phyloP scores from a whole-genome alignment of 2,113 vertebrate genomes.

The Alces alces region DNA sequence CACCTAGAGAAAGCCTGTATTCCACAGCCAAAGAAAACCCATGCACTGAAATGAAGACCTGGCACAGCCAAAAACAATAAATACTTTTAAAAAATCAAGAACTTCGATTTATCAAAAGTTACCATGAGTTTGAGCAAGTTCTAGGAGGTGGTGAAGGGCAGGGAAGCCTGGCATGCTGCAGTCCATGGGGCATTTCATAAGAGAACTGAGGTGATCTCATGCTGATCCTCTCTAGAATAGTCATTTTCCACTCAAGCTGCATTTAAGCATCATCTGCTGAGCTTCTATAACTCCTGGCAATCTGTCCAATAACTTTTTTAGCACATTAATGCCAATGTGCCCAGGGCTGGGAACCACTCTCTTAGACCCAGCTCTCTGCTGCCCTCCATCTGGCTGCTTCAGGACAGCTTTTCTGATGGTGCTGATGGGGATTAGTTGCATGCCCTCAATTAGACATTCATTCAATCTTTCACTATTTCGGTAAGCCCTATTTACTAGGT shows the following conservation, averaged over 20 bases:
- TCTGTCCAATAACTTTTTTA: neutral
- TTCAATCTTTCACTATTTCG: neutral
- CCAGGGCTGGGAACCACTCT: neutral
- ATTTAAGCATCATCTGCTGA: neutral
- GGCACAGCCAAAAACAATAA: neutral
- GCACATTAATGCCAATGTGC: neutral
- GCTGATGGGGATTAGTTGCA: neutral
- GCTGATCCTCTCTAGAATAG: neutral
- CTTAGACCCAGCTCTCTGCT: neutral
- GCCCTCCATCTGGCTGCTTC: neutral
- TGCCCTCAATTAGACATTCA: neutral
- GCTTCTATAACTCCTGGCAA: neutral
- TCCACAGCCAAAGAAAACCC: neutral
- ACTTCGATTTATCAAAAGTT: neutral
- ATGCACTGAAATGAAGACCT: neutral
- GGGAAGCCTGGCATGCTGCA: neutral
- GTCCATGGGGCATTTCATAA: neutral
- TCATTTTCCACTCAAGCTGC: neutral
- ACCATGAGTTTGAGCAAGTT: neutral
- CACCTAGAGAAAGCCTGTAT: neutral
- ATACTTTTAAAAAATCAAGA: neutral
- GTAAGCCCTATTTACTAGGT: neutral
- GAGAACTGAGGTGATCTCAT: neutral
- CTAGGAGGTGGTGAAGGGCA: neutral
- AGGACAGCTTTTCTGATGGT: neutral